Evolutionary conservation across 1,140 invertebrate genomes (phyloP), one percentile per base, ranked within the genome.

Genomic region (Scaptomyza hsui): DNA sequence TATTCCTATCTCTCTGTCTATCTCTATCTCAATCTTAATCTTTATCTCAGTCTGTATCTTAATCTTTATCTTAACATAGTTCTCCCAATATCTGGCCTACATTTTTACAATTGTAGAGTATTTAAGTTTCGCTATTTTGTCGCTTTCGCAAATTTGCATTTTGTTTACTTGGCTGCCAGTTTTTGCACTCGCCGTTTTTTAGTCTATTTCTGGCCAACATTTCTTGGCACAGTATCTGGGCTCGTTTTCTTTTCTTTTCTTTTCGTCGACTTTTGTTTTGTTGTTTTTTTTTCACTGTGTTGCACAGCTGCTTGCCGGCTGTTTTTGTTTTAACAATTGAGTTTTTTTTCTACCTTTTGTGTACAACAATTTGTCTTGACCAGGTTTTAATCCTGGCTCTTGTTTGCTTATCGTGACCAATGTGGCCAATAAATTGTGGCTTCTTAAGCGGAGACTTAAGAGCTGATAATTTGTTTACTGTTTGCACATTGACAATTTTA

Each of bases 391-490:
- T 71, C 45, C 44, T 32, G n/a, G 52, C 62, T 37, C 12, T 37
- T n/a, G 32, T 37, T n/a, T 13, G 52, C 62, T 69, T 69, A 69
- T 61, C 65, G 48, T 42, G 26, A 49, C 49, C 67, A 64, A 70
- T 70, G 49, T 64, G 49, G 41, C 21, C 51, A 24, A 76, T 80
- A 75, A 80, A 80, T 80, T 65, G 45, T 35, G 6, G 3, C 26
- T 16, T 42, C 67, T 49, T 53, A 47, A 55, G 32, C 12, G 6
- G 26, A 1, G 7, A 6, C n/a, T 32, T 18, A 29, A 12, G 49
- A 13, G 18, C n/a, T 70, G 70, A 63, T 78, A 63, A 81, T 71
- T 80, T 78, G 60, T 82, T 74, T 65, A 78, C 77, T 72, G 67
- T 47, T 72, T 64, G 47, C 61, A 62, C 65, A 65, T 56, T 44